A percentile compares a stretch with the other conserved stretches of the same genome.
These are phyloP conservation scores for Thymelicus lineola DNA, from an alignment of 2,888 invertebrate species.

Conservation along the genomic window DNA sequence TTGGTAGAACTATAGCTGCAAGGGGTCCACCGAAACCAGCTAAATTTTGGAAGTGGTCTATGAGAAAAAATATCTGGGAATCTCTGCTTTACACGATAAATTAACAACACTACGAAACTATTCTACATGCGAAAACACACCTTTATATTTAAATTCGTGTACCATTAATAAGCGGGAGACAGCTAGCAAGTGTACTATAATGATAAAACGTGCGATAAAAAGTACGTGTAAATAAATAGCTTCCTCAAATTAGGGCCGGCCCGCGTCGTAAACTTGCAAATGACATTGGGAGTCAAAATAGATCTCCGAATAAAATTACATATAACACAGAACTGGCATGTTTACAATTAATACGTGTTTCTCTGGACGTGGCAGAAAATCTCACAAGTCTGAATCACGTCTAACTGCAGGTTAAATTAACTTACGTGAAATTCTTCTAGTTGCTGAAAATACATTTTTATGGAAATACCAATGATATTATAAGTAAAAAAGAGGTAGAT, in stretches of 20 bases:
- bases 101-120: slow-evolving; percentile 41
- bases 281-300: slow-evolving; percentile 53
- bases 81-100: too few relatives aligned
- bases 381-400: neutral
- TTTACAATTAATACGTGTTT: slow-evolving; percentile 49
- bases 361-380: slow-evolving; percentile 32
- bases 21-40: too few relatives aligned
- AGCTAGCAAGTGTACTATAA: slow-evolving; percentile 39
- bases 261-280: slow-evolving; percentile 45
- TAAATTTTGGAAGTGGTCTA: too few relatives aligned
- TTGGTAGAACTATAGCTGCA: too few relatives aligned
- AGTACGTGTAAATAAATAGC: slow-evolving; percentile 40
- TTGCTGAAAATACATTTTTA: too few relatives aligned
- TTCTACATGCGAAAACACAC: slow-evolving; percentile 20
- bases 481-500: too few relatives aligned
- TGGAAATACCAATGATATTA: too few relatives aligned
- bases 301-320: slow-evolving; percentile 47
- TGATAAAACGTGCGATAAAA: slow-evolving; percentile 32
- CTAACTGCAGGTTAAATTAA: neutral
- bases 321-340: slow-evolving; percentile 49
- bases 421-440: neutral
- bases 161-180: slow-evolving; percentile 31
- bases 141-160: slow-evolving; percentile 27
- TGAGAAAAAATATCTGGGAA: too few relatives aligned
- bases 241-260: slow-evolving; percentile 43